phyloP scores from a whole-genome alignment of 1,140 invertebrate species.

The Drosophila burlai region DNA sequence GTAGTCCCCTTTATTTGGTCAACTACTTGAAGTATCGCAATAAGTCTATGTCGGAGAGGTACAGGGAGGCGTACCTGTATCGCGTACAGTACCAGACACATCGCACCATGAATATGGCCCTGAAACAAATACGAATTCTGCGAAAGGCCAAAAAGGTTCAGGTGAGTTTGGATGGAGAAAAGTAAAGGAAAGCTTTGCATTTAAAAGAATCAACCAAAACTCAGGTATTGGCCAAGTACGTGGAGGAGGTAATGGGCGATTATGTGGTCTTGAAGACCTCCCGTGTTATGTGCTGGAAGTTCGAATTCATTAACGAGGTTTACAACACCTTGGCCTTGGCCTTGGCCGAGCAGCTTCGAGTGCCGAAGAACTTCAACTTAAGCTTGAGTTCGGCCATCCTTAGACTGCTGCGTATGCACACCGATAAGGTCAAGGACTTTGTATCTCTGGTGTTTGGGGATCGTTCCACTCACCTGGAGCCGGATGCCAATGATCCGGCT shows the following conservation, averaged over 20 bases:
- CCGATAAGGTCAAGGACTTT: slow-evolving; percentile 61
- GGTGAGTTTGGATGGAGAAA: slow-evolving; percentile 8
- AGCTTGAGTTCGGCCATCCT: slow-evolving; percentile 6
- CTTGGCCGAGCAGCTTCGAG: slow-evolving; percentile 53
- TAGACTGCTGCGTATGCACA: slow-evolving; percentile 48
- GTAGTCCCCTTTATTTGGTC: slow-evolving; percentile 69
- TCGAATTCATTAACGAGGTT: slow-evolving; percentile 77
- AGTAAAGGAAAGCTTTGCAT: not conserved
- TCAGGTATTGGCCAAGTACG: slow-evolving; percentile 46
- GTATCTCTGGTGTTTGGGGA: slow-evolving; percentile 67
- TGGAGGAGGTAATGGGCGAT: slow-evolving; percentile 77
- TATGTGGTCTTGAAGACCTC: slow-evolving; percentile 72
- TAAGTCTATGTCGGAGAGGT: slow-evolving; percentile 59
- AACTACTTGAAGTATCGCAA: slow-evolving; percentile 65
- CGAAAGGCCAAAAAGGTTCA: slow-evolving; percentile 34
- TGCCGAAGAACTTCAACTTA: slow-evolving; percentile 23
- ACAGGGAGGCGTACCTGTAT: slow-evolving; percentile 62
- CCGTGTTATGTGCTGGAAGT: slow-evolving; percentile 84
- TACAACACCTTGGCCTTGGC: slow-evolving; percentile 75
- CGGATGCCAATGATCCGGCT: slow-evolving; percentile 41
- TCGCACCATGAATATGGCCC: slow-evolving; percentile 68
- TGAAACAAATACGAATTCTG: slow-evolving; percentile 53
- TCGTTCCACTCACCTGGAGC: slow-evolving; percentile 65
- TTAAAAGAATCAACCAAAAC: too few relatives aligned
- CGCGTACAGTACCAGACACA: slow-evolving; percentile 79